These are phyloP conservation scores for Cheilosia grossa DNA, from an alignment of 2,888 invertebrate genomes.

Conservation along the genomic window DNA sequence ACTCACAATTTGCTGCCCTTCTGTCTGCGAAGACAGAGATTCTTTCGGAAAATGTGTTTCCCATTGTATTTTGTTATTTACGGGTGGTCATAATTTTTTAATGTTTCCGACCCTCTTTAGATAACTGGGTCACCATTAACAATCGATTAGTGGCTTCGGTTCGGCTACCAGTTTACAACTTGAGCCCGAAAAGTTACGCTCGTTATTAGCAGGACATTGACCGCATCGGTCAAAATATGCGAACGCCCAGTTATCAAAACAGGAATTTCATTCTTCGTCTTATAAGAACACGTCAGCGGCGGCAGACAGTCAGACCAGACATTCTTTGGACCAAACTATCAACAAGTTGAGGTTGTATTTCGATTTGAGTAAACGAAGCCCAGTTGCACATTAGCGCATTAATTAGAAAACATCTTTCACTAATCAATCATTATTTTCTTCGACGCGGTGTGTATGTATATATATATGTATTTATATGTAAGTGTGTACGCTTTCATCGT, in stretches of 20 bases:
- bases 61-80: too few species aligned
- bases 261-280: not conserved
- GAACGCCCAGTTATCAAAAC: conserved; percentile 22
- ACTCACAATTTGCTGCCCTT: too few species aligned
- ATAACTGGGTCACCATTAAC: conserved; percentile 32
- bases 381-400: conserved; percentile 66
- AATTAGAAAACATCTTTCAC: conserved; percentile 71
- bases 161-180: conserved; percentile 5
- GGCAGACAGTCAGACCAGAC: not conserved
- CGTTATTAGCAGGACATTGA: conserved; percentile 47
- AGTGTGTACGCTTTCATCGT: conserved; percentile 8
- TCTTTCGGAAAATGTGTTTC: too few species aligned
- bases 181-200: not conserved
- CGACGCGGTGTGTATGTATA: not conserved
- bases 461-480: not conserved
- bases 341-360: not conserved
- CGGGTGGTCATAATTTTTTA: not conserved
- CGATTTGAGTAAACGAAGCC: conserved; percentile 13
- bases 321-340: not conserved
- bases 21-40: too few species aligned
- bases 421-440: conserved; percentile 68
- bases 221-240: conserved; percentile 48
- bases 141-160: not conserved
- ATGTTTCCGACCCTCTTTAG: conserved; percentile 6
- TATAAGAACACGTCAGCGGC: not conserved